phyloP scores from a whole-genome alignment of 2,888 invertebrate species.

The Xanthorhoe spadicearia region DNA sequence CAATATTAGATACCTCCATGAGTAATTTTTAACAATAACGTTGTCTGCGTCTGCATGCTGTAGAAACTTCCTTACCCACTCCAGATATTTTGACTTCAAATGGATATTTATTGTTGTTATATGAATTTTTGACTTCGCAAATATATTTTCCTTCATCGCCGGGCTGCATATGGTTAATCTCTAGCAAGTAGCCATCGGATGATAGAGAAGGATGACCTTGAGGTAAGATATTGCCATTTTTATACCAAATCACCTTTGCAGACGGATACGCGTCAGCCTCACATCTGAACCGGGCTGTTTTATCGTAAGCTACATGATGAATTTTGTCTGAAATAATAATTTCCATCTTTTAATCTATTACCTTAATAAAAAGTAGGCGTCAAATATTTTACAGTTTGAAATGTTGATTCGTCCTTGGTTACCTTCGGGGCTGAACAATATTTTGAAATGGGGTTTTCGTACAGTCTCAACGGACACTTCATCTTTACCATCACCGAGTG shows the following conservation, averaged over 20 bases:
- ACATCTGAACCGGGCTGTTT: neutral
- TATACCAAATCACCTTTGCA: slow-evolving; percentile 15
- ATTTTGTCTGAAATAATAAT: slow-evolving; percentile 12
- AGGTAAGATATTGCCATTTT: neutral
- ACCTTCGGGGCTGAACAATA: slow-evolving; percentile 14
- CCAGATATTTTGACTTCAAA: slow-evolving; percentile 21
- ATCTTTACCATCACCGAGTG: slow-evolving; percentile 3
- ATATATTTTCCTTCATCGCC: slow-evolving; percentile 11
- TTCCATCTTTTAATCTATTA: neutral
- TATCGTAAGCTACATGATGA: slow-evolving; percentile 4
- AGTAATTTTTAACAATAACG: neutral
- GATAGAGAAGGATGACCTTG: slow-evolving; percentile 8
- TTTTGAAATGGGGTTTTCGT: neutral
- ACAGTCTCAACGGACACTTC: slow-evolving; percentile 11
- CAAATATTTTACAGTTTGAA: neutral
- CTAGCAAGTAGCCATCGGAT: slow-evolving; percentile 1
- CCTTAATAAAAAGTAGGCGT: neutral
- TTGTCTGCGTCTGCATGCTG: neutral
- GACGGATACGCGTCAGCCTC: slow-evolving; percentile 6
- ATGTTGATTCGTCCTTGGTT: neutral
- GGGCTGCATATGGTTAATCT: slow-evolving; percentile 4
- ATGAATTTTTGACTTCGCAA: slow-evolving; percentile 8
- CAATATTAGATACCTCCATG: neutral
- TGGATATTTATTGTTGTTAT: neutral
- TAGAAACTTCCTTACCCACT: slow-evolving; percentile 4